Base-by-base conservation (phyloP, 1,140 invertebrate genomes). In the Trigoniulus corallinus region DNA sequence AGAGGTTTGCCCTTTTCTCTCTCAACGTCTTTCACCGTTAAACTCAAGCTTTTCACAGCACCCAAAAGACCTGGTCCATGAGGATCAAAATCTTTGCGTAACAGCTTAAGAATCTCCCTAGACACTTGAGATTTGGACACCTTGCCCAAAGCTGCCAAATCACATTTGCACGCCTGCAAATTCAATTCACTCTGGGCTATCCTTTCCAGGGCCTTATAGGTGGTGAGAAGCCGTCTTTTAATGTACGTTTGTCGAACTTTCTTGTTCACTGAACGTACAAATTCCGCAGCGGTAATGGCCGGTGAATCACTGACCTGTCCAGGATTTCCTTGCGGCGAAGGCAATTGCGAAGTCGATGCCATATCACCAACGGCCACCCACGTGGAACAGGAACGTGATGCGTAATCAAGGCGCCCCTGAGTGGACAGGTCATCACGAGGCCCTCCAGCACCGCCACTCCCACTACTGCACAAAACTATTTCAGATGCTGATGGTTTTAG, bases 171-270 rank as follows among this genome's bases (percentile, higher is more conserved):
- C n/a, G n/a, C n/a, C 29, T 54, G 20, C 53, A 86, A 60, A 59
- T 85, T 83, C 60, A 87, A 84, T 61, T 87, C 82, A 40, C 81
- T 84, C 62, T 85, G 80, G 0, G 81, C 83, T 34, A 88, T 72
- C 34, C 84, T 67, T 59, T 88, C 82, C 24, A 88, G 61, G 1
- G 84, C 84, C 51, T 81, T 74, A 63, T 88, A 87, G 0, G 84
- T 86, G 1, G 81, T 84, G 54, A 86, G 63, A 42, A 89, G 66
- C 45, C 84, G 65, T 27, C 79, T 67, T 54, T 78, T 71, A 50
- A 84, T 82, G 63, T 83, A 83, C 58, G 76, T 77, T 61, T 83
- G 80, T 1, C 55, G 69, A 57, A 85, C 82, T 68, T 85, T 87
- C 58, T 86, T 87, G 61, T 87, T 88, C 42, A 85, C 79, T 13